Base-by-base conservation (phyloP, 2,113 vertebrate species). In the Fukomys damarensis region DNA sequence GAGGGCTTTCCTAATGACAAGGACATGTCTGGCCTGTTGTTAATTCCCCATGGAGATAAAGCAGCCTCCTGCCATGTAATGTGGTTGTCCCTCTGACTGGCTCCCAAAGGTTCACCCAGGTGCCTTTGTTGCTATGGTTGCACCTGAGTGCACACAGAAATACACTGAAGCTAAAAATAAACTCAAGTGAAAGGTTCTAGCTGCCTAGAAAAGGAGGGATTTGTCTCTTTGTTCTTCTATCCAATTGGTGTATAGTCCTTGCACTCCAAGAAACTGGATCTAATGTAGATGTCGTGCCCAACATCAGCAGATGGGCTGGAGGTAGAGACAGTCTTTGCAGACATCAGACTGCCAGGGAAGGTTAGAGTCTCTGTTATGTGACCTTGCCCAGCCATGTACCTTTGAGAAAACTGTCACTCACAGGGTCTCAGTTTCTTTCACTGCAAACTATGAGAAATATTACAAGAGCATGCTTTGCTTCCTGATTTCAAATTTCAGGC, bases 111-210 rank as follows among this genome's bases (percentile, higher is more conserved):
- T 86, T n/a, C 41, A 86, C 38, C 54, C 86, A 49, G 86, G 49
- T 76, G 43, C 74, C 83, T 86, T 72, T 46, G 83, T 86, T 86
- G 83, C 94, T 86, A n/a, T 74, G 63, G 56, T 17, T 87, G 58
- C 56, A 95, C 46, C 79, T 26, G 35, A 89, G 89, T 9, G 12
- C 74, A 86, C 49, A 81, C 24, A 41, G 16, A 59, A 58, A 58
- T 58, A 58, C 19, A 58, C 56, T 58, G 20, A 93, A 95, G 68
- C 93, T 97, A 97, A 98, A 96, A 97, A 97, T 96, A 96, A 93
- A 87, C 13, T 54, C 86, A 65, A 91, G 26, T 46, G 92, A 95
- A 84, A 93, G 58, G 87, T 97, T 94, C 96, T 93, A 97, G 95
- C 86, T 89, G 93, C 89, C 86, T 63, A 56, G 94, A 46, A 84